Conservation (phyloP, 2,888 invertebrate genomes). For the Meliscaeva auricollis region DNA sequence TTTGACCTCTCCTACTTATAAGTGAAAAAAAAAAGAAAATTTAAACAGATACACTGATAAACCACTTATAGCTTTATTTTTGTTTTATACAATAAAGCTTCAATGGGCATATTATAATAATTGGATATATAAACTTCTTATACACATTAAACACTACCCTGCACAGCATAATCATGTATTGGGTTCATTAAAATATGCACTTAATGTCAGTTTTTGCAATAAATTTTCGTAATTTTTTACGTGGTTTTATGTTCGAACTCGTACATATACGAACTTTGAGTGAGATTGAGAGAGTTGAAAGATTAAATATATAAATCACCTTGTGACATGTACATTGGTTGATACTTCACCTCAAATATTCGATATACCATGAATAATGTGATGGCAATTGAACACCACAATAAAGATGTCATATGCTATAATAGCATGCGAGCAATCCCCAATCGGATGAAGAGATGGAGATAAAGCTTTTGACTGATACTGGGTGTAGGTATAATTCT, state of each 20-base stretch:
- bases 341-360: slow-evolving; percentile 46
- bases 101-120: neutral
- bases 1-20: slow-evolving; percentile 3
- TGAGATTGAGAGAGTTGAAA: slow-evolving; percentile 37
- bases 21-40: neutral
- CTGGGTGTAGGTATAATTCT: too few species aligned
- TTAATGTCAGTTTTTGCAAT: slow-evolving; percentile 41
- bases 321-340: slow-evolving; percentile 48
- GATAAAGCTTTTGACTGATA: neutral
- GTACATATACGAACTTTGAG: too few species aligned
- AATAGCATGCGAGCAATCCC: slow-evolving; percentile 24
- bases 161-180: neutral
- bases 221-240: slow-evolving; percentile 12
- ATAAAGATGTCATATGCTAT: slow-evolving; percentile 52
- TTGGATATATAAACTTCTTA: slow-evolving; percentile 9
- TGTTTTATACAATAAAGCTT: neutral
- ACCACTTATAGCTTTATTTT: too few species aligned
- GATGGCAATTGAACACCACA: slow-evolving; percentile 17
- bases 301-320: slow-evolving; percentile 57
- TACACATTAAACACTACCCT: neutral
- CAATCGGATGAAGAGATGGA: slow-evolving; percentile 11
- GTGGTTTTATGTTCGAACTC: neutral
- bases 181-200: slow-evolving; percentile 30
- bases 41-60: neutral
- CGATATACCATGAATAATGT: slow-evolving; percentile 42